Conservation (phyloP, 2,797 vertebrate genomes). For the Enteromius thamalakanensis region DNA sequence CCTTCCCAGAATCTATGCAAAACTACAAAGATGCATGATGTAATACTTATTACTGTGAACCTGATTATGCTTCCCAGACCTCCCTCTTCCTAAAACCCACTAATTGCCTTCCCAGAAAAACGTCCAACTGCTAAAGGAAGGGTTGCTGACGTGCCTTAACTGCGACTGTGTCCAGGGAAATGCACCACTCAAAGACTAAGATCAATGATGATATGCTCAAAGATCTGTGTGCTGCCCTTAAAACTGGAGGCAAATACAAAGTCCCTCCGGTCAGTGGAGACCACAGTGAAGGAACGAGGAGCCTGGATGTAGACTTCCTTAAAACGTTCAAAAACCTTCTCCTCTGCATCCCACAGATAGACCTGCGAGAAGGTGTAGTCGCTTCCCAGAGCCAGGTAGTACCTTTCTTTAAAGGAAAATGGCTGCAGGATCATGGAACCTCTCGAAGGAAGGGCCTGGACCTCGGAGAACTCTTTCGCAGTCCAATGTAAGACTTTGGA, state of each 20-base stretch:
- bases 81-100: background rate
- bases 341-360: slow-evolving; percentile 91
- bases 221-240: slow-evolving; percentile 97
- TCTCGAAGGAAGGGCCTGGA: slow-evolving; percentile 93
- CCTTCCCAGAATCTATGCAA: background rate
- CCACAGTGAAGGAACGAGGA: slow-evolving; percentile 94
- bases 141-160: slow-evolving; percentile 57
- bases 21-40: slow-evolving; percentile 12
- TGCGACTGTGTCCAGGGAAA: slow-evolving; percentile 59
- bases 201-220: slow-evolving; percentile 93
- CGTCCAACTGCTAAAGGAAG: slow-evolving; percentile 67
- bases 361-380: slow-evolving; percentile 99
- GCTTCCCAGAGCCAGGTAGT: slow-evolving; percentile 94
- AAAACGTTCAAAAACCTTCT: slow-evolving; percentile 88
- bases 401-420: slow-evolving; percentile 89
- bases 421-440: slow-evolving; percentile 98
- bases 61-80: slow-evolving; percentile 2
- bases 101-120: slow-evolving; percentile 59
- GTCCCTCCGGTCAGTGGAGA: slow-evolving; percentile 94
- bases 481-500: slow-evolving; percentile 94
- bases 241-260: slow-evolving; percentile 98
- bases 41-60: slow-evolving; percentile 16
- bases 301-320: slow-evolving; percentile 98
- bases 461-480: slow-evolving; percentile 89
- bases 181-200: slow-evolving; percentile 81